phyloP scores from a whole-genome alignment of 2,797 vertebrate genomes.

The Octomys mimax region DNA sequence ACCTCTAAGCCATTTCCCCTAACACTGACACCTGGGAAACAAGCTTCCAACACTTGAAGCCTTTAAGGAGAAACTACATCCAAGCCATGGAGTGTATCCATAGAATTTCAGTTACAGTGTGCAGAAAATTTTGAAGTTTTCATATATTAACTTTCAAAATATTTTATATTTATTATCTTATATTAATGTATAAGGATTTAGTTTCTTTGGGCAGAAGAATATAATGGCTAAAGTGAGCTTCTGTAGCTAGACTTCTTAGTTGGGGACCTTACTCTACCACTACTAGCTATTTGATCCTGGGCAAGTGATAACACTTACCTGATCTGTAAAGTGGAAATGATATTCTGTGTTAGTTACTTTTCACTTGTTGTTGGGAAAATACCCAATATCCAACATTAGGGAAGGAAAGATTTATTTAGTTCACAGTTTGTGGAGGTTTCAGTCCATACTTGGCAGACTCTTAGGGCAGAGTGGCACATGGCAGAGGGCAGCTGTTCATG shows the following conservation, averaged over 20 bases:
- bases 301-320: neutral
- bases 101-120: slow-evolving; percentile 37
- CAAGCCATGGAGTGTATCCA: neutral
- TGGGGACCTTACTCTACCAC: neutral
- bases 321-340: neutral
- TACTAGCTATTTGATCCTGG: neutral
- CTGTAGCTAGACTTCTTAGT: neutral
- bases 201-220: neutral
- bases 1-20: neutral
- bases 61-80: neutral
- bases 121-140: slow-evolving; percentile 15
- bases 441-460: too few species aligned
- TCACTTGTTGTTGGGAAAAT: too few species aligned
- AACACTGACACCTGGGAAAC: neutral
- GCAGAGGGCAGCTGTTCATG: too few species aligned
- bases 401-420: too few species aligned
- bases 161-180: neutral
- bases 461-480: too few species aligned
- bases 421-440: too few species aligned
- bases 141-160: neutral
- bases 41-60: neutral
- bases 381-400: too few species aligned
- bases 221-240: neutral
- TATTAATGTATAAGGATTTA: neutral
- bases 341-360: neutral